These are phyloP conservation scores for Leucosticte australis DNA, from an alignment of 2,113 vertebrate species.

Conservation along the genomic window DNA sequence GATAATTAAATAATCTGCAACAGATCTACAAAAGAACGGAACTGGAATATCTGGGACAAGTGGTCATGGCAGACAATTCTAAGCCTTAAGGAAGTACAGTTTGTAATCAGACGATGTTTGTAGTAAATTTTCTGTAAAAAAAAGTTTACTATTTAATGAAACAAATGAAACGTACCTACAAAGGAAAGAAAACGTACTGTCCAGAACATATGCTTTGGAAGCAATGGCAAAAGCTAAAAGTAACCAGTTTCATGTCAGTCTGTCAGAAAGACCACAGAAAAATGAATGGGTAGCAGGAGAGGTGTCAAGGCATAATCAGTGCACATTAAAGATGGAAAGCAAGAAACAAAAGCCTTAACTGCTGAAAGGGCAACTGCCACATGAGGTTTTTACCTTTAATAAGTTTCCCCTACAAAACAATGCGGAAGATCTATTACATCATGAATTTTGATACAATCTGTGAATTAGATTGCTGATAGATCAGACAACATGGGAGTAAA, in stretches of 20 bases:
- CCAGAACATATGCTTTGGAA: not conserved
- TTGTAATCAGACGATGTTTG: not conserved
- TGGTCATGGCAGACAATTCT: not conserved
- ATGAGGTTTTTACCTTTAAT: slow-evolving; percentile 29
- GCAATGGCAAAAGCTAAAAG: not conserved
- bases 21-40: not conserved
- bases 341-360: slow-evolving; percentile 38
- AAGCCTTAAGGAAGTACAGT: not conserved
- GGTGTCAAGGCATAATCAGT: not conserved
- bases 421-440: not conserved
- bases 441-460: slow-evolving; percentile 1
- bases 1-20: not conserved
- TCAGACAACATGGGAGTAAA: slow-evolving; percentile 19
- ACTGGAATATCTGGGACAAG: not conserved
- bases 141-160: not conserved
- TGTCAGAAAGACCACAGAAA: slow-evolving; percentile 4
- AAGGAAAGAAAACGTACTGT: not conserved
- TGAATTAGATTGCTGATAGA: not conserved
- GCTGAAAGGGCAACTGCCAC: slow-evolving; percentile 16
- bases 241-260: not conserved
- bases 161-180: not conserved
- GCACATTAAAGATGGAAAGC: slow-evolving; percentile 3
- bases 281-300: not conserved
- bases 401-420: slow-evolving; percentile 1
- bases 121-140: not conserved